Percentiles rank a stretch among this genome's conserved stretches.
phyloP scores from a whole-genome alignment of 2,888 invertebrate species.

The Clivina fossor region DNA sequence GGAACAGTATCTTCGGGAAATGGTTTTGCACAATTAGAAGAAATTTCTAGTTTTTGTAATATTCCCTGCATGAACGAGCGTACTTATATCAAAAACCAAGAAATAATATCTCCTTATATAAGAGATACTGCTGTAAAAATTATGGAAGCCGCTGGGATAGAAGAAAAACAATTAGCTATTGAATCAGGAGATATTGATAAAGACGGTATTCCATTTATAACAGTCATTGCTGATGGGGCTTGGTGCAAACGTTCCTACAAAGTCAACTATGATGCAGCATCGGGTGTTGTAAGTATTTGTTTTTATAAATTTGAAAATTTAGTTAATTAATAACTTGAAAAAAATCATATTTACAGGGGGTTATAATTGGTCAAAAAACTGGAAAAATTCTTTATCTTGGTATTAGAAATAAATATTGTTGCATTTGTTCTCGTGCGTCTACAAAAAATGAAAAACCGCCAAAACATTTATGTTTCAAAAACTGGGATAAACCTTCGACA shows the following conservation, averaged over 20 bases:
- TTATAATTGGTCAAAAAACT: conserved; percentile 10
- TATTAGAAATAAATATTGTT: conserved; percentile 13
- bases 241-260: conserved; percentile 19
- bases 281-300: conserved; percentile 6
- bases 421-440: conserved; percentile 1
- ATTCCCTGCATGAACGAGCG: conserved; percentile 10
- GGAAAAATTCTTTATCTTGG: conserved; percentile 13
- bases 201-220: conserved; percentile 9
- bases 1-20: conserved; percentile 7
- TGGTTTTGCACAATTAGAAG: conserved; percentile 4
- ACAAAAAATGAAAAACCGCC: conserved; percentile 12
- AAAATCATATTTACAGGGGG: conserved; percentile 1
- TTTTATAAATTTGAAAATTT: no score
- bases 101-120: neutral
- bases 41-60: conserved; percentile 2
- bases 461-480: conserved; percentile 36
- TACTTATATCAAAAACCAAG: conserved; percentile 6
- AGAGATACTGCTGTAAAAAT: neutral
- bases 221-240: conserved; percentile 14
- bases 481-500: conserved; percentile 34
- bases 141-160: conserved; percentile 12
- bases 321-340: neutral
- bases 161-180: conserved; percentile 8
- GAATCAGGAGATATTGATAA: conserved; percentile 9
- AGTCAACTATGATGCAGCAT: conserved; percentile 10